A percentile compares a stretch with the other conserved stretches of the same genome.
Evolutionary conservation across 2,113 vertebrate species (phyloP).

Genomic region (Percina caprodes): DNA sequence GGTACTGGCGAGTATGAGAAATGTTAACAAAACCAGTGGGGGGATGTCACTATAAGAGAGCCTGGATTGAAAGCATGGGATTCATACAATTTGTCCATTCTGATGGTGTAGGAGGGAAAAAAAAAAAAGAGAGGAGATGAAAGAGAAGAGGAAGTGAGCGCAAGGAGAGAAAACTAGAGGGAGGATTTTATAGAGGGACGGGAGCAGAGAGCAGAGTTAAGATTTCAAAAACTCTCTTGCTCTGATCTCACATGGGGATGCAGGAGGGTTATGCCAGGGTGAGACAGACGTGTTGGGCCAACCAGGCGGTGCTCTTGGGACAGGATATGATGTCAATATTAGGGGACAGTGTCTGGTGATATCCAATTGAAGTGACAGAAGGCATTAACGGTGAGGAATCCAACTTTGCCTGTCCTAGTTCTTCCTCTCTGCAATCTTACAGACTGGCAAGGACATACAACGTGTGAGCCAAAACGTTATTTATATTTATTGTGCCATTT

Average conservation of each 20-base stretch:
- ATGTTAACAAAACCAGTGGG: constrained; percentile 44
- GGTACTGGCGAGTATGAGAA: constrained; percentile 10
- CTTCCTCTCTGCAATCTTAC: constrained; percentile 53
- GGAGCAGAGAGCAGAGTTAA: constrained; percentile 19
- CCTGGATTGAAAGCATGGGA: constrained; percentile 39
- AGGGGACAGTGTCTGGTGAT: constrained; percentile 57
- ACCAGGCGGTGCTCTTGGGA: constrained; percentile 55
- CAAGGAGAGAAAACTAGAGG: constrained; percentile 12
- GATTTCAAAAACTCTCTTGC: constrained; percentile 29
- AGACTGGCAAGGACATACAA: constrained; percentile 33
- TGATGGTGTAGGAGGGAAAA: not conserved
- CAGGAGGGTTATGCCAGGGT: constrained; percentile 50
- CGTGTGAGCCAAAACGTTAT: constrained; percentile 50
- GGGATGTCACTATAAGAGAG: constrained; percentile 14
- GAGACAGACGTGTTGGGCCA: constrained; percentile 50
- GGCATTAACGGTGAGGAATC: constrained; percentile 70
- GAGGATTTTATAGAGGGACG: not conserved
- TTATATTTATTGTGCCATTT: constrained; percentile 68
- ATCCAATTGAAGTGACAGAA: constrained; percentile 70
- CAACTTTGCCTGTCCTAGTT: constrained; percentile 69
- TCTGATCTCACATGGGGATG: constrained; percentile 25
- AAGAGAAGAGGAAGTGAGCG: constrained; percentile 21
- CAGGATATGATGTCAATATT: constrained; percentile 74
- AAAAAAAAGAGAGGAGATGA: constrained; percentile 12
- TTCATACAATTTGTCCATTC: constrained; percentile 45